Percentiles rank a stretch among this genome's conserved stretches.
phyloP scores from a whole-genome alignment of 2,113 vertebrate genomes.

The Lycaon pictus region DNA sequence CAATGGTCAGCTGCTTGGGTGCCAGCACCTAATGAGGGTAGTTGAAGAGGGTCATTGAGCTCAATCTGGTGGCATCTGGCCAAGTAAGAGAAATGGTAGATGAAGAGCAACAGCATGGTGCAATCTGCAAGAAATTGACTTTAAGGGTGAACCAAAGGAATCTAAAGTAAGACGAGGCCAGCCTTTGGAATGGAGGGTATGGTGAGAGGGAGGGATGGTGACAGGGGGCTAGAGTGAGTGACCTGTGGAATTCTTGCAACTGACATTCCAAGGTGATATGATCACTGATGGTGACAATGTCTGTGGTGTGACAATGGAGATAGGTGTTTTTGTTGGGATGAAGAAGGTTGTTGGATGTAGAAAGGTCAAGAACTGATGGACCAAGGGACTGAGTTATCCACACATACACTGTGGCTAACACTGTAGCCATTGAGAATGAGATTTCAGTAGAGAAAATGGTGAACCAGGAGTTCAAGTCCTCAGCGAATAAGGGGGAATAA shows the following conservation, averaged over 20 bases:
- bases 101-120: no score
- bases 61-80: not conserved
- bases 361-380: not conserved
- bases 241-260: not conserved
- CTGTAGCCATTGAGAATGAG: not conserved
- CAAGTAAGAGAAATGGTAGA: not conserved
- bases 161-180: not conserved
- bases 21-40: not conserved
- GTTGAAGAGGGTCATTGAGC: not conserved
- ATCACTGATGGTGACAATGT: not conserved
- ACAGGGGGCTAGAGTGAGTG: not conserved
- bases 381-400: not conserved
- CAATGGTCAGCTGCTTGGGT: no score
- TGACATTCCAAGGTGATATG: not conserved
- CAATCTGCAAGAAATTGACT: not conserved
- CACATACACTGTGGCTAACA: not conserved
- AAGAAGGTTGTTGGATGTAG: not conserved
- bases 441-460: not conserved
- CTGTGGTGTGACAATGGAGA: not conserved
- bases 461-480: not conserved
- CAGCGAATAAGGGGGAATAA: not conserved
- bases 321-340: not conserved
- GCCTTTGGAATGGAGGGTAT: not conserved
- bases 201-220: not conserved
- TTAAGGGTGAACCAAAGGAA: not conserved